phyloP scores from a whole-genome alignment of 1,140 invertebrate species.

The Drosophila micromelanica region DNA sequence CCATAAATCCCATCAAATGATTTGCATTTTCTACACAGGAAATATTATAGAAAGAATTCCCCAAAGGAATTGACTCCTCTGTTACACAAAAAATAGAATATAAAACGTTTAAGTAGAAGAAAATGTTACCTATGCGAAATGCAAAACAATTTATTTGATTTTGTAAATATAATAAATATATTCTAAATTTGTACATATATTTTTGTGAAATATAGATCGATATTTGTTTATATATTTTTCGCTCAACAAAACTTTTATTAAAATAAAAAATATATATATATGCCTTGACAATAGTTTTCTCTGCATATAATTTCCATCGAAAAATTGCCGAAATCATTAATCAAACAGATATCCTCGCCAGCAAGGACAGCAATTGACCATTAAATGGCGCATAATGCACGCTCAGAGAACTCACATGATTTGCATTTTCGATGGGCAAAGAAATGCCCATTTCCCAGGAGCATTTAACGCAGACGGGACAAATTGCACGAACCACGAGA shows the following conservation, averaged over 20 bases:
- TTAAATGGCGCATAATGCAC: constrained; percentile 34
- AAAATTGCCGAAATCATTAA: neutral
- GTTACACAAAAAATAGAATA: neutral
- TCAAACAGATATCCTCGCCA: neutral
- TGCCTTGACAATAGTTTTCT: neutral
- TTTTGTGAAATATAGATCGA: neutral
- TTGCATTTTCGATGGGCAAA: constrained; percentile 33
- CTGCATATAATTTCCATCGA: neutral
- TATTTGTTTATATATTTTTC: too few species aligned
- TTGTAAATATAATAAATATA: neutral
- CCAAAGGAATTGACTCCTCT: constrained; percentile 1
- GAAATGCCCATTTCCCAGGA: constrained; percentile 27
- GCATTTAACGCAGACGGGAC: constrained; percentile 7
- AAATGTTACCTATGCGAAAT: neutral
- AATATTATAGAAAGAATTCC: neutral
- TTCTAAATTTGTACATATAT: neutral
- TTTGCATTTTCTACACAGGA: constrained; percentile 36
- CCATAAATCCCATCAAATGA: constrained; percentile 35
- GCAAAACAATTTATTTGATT: too few species aligned
- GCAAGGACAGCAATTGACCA: constrained; percentile 30
- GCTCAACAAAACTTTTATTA: too few species aligned
- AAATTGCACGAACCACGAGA: constrained; percentile 21
- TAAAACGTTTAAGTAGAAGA: too few species aligned
- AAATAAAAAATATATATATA: too few species aligned
- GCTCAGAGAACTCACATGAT: constrained; percentile 29